phyloP scores from a whole-genome alignment of 1,140 invertebrate genomes.

The Radopholus similis region DNA sequence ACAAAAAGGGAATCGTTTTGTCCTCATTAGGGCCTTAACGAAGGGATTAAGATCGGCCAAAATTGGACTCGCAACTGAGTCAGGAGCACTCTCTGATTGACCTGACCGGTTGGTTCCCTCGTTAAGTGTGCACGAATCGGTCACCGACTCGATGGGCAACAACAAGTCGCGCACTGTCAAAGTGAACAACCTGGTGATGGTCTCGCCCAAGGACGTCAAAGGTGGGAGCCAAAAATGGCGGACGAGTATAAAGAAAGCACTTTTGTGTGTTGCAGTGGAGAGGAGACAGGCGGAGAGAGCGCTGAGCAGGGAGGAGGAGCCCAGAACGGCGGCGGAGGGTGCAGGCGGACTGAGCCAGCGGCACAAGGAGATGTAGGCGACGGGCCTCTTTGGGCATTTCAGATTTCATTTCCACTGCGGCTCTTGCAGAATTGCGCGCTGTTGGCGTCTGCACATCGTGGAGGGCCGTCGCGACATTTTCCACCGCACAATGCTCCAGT shows the following conservation, averaged over 20 bases:
- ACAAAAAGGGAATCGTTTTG: too few relatives aligned
- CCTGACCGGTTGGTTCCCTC: too few relatives aligned
- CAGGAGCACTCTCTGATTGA: too few relatives aligned
- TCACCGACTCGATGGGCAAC: too few relatives aligned
- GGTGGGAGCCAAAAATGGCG: background rate
- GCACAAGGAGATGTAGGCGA: conserved; percentile 8
- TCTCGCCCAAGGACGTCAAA: background rate
- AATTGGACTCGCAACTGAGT: too few relatives aligned
- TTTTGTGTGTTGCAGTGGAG: background rate
- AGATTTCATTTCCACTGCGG: background rate
- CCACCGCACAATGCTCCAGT: conserved; percentile 53
- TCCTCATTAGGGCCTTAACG: too few relatives aligned
- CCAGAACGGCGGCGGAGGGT: background rate
- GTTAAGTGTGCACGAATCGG: too few relatives aligned
- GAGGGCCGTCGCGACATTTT: conserved; percentile 31
- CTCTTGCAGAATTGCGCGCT: conserved; percentile 16
- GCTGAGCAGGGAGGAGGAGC: background rate
- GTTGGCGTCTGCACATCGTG: conserved; percentile 23
- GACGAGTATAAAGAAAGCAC: background rate
- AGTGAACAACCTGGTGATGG: conserved; percentile 7
- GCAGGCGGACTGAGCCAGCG: background rate
- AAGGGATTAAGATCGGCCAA: too few relatives aligned
- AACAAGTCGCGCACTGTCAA: background rate
- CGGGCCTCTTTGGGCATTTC: background rate
- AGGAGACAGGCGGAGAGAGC: background rate